Percentiles rank a stretch among this genome's conserved stretches.
These are phyloP conservation scores for Nipponacmea schrenckii DNA, from an alignment of 2,888 invertebrate genomes.

Conservation along the genomic window DNA sequence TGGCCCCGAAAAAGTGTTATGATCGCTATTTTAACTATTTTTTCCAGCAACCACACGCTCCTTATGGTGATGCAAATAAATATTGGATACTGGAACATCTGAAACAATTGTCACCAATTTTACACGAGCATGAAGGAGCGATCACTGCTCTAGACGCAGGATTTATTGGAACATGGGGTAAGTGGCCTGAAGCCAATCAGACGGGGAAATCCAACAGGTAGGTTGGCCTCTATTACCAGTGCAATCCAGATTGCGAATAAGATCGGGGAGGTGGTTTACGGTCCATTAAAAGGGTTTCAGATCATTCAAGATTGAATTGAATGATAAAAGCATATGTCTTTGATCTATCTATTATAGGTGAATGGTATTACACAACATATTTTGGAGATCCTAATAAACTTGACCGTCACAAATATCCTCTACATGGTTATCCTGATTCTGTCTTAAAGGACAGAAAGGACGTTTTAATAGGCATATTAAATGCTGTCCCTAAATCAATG, in stretches of 20 bases:
- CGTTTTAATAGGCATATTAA: slow-evolving; percentile 21
- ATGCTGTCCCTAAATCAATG: slow-evolving; percentile 26
- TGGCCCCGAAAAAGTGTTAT: no score
- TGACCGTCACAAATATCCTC: slow-evolving; percentile 16
- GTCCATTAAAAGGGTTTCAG: no score
- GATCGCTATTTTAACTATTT: background rate
- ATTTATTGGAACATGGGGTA: slow-evolving; percentile 32
- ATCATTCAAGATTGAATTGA: no score
- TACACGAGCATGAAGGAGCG: slow-evolving; percentile 23
- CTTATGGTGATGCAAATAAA: slow-evolving; percentile 31
- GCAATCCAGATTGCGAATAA: no score
- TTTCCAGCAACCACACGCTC: slow-evolving; percentile 15
- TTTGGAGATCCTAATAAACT: slow-evolving; percentile 19
- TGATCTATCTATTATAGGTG: slow-evolving; percentile 17
- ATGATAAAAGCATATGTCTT: no score
- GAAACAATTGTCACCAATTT: slow-evolving; percentile 23
- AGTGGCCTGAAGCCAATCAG: background rate
- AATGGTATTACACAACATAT: slow-evolving; percentile 25
- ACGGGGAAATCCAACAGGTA: no score
- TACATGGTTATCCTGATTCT: slow-evolving; percentile 20
- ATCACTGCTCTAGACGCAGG: slow-evolving; percentile 29
- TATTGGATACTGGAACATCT: slow-evolving; percentile 27
- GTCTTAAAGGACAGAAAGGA: slow-evolving; percentile 21
- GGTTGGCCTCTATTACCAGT: no score
- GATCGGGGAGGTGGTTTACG: no score